Base-by-base conservation (phyloP, 1,140 invertebrate genomes). In the Drosophila saltans region DNA sequence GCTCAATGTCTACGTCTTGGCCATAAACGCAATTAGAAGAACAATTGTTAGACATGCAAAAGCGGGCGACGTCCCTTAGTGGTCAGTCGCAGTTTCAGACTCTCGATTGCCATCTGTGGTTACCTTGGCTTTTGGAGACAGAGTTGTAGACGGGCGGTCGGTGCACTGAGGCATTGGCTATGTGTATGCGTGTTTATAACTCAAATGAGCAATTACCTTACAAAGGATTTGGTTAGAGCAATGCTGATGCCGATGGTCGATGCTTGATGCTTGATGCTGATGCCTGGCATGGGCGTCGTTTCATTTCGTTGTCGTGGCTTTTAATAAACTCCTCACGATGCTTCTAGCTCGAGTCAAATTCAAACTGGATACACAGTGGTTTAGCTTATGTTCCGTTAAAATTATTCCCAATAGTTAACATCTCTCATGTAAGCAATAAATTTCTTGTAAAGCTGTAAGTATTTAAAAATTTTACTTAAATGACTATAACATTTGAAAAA, bases 41-140 rank as follows among this genome's bases (percentile, higher is more conserved):
- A 90, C 88, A 90, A 90, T 90, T 90, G 86, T 88, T 90, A 90
- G 88, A 90, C 86, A 90, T 90, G 86, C 86, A 91, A 90, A 52
- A 90, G 80, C 78, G 67, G 62, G 55, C 67, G 59, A 28, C 39
- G 63, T 73, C 81, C 77, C 62, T 72, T 81, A 59, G 52, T 61
- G 62, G 69, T 55, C 64, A 78, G 56, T 33, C 64, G 45, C 45
- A 52, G 45, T 26, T 52, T 16, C 16, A 24, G 69, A 67, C 66
- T 61, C 83, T 61, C 83, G 82, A 86, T 83, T 72, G 80, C 83
- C 81, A 86, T 90, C 81, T 90, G 56, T 61, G 76, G 70, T 41
- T 55, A n/a, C 6, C 21, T 57, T 36, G 36, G 10, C 45, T 30
- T 36, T 36, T 21, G 21, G 33, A 2, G 60, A 52, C 33, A 62